A percentile compares a stretch with the other conserved stretches of the same genome.
These are phyloP conservation scores for Leptinotarsa peninsularis DNA, from an alignment of 2,888 invertebrate species.

Conservation along the genomic window DNA sequence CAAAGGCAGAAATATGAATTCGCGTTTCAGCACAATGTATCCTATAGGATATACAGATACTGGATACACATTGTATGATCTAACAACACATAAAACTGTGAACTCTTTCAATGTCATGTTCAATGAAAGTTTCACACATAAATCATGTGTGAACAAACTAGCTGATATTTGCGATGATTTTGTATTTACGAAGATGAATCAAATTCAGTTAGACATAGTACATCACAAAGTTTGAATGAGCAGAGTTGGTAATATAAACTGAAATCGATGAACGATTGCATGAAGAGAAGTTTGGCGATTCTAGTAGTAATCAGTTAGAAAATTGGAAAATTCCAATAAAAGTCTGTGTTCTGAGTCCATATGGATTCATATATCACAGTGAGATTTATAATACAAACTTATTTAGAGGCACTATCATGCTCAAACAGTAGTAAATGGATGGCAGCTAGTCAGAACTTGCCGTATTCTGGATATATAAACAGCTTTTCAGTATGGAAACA, in stretches of 20 bases:
- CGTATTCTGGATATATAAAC: no score
- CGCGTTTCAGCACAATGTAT: neutral
- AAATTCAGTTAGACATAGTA: neutral
- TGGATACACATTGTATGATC: neutral
- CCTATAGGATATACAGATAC: neutral
- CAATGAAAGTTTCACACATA: neutral
- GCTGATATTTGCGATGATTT: neutral
- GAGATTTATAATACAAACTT: neutral
- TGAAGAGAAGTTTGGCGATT: neutral
- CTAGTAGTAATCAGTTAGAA: neutral
- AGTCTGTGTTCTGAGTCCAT: neutral
- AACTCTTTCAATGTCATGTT: neutral
- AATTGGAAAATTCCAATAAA: neutral
- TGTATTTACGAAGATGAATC: neutral
- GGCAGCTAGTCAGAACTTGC: neutral
- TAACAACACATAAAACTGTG: neutral
- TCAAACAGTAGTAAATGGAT: neutral
- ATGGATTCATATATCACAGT: neutral
- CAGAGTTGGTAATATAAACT: neutral
- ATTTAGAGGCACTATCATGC: neutral
- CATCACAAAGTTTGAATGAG: neutral
- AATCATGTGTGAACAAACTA: neutral
- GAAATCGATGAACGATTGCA: neutral
- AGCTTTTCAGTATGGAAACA: no score
- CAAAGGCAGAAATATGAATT: no score